Evolutionary conservation across 2,797 vertebrate genomes (phyloP).

Genomic region (Alcedo atthis): DNA sequence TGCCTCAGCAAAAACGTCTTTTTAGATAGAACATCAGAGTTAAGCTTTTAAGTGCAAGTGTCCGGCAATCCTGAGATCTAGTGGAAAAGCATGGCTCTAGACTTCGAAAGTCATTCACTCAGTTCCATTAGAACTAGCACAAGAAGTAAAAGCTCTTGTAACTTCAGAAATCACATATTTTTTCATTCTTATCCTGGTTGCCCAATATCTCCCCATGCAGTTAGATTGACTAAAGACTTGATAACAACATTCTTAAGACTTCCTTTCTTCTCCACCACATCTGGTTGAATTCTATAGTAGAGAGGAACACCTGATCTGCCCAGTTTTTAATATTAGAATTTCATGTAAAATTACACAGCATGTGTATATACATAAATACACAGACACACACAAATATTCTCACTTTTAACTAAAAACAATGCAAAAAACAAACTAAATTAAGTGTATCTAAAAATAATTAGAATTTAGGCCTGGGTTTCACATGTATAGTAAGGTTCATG

Average conservation of each 20-base stretch:
- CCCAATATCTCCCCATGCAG: not conserved
- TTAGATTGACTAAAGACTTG: not conserved
- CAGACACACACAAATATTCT: not conserved
- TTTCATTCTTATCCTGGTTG: not conserved
- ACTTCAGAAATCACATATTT: not conserved
- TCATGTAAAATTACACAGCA: not conserved
- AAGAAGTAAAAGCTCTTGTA: not conserved
- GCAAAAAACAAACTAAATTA: not conserved
- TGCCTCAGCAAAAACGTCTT: not conserved
- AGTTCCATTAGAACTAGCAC: not conserved
- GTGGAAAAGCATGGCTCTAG: not conserved
- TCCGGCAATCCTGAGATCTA: not conserved
- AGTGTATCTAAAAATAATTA: not conserved
- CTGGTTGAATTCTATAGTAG: not conserved
- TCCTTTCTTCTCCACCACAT: not conserved
- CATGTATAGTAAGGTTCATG: not conserved
- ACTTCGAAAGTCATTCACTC: not conserved
- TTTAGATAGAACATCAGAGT: not conserved
- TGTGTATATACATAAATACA: not conserved
- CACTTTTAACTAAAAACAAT: not conserved
- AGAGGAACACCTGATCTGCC: not conserved
- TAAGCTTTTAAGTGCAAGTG: not conserved
- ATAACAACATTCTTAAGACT: not conserved
- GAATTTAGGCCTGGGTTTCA: not conserved
- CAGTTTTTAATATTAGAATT: not conserved